phyloP scores from a whole-genome alignment of 2,797 vertebrate species.

The Corythornis leucogaster region DNA sequence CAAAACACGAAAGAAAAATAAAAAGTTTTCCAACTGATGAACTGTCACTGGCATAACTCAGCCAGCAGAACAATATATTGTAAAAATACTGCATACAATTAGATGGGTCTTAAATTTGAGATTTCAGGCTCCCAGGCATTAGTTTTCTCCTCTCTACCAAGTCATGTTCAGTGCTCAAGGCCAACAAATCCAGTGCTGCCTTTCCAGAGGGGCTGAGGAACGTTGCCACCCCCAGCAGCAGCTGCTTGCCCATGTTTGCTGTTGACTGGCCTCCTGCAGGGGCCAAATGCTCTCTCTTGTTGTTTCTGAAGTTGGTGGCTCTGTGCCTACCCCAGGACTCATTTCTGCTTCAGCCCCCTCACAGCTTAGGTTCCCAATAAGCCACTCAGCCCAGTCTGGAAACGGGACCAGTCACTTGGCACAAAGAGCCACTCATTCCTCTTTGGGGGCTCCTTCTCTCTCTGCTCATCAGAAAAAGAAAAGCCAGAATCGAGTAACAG shows the following conservation, averaged over 20 bases:
- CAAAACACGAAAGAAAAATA: background rate
- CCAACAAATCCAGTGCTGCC: background rate
- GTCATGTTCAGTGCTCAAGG: constrained; percentile 45
- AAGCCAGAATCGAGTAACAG: background rate
- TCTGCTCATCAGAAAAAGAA: background rate
- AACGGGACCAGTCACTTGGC: background rate
- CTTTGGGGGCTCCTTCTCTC: background rate
- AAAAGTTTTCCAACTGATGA: background rate
- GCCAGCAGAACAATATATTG: constrained; percentile 41
- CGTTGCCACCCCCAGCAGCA: constrained; percentile 9
- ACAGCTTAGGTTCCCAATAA: background rate
- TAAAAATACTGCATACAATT: constrained; percentile 9
- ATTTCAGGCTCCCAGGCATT: constrained; percentile 8
- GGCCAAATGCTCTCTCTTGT: background rate
- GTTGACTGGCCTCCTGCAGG: constrained; percentile 26
- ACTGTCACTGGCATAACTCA: background rate
- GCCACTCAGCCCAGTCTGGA: background rate
- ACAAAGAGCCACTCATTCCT: background rate
- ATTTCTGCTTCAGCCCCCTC: background rate
- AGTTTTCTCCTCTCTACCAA: constrained; percentile 26
- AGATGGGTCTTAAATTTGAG: constrained; percentile 9
- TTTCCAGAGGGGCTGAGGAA: background rate
- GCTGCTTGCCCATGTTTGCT: background rate
- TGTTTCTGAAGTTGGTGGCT: constrained; percentile 18
- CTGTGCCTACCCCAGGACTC: background rate